A percentile compares a stretch with the other conserved stretches of the same genome.
Conservation (phyloP, 2,888 invertebrate genomes). For the Tetranychus truncatus region DNA sequence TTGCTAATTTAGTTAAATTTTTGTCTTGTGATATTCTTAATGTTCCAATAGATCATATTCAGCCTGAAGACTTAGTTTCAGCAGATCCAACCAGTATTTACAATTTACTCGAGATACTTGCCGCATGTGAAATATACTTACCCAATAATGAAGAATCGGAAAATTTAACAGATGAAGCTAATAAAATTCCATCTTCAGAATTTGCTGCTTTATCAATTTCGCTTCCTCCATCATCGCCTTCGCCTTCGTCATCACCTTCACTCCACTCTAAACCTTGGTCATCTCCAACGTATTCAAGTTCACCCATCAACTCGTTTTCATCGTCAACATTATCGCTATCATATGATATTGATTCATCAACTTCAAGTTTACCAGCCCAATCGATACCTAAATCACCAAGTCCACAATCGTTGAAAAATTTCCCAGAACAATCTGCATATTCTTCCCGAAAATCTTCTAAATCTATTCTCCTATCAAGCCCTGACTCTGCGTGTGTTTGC, state of each 20-base stretch:
- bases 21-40: background rate
- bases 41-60: background rate
- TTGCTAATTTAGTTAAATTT: background rate
- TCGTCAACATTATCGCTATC: background rate
- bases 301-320: background rate
- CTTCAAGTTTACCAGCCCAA: background rate
- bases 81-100: background rate
- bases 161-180: background rate
- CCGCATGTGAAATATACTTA: background rate
- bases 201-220: background rate
- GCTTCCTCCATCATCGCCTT: background rate
- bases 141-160: background rate
- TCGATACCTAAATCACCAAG: background rate
- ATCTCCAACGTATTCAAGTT: background rate
- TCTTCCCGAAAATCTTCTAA: background rate
- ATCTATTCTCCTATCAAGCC: background rate
- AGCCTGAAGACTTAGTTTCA: background rate
- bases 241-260: background rate
- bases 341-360: background rate
- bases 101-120: background rate
- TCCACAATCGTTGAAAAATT: background rate
- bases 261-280: background rate
- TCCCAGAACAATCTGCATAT: background rate
- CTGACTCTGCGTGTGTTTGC: background rate
- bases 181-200: background rate